These are phyloP conservation scores for Schizothorax lantsangensis DNA, from an alignment of 2,797 vertebrate genomes.

Conservation along the genomic window DNA sequence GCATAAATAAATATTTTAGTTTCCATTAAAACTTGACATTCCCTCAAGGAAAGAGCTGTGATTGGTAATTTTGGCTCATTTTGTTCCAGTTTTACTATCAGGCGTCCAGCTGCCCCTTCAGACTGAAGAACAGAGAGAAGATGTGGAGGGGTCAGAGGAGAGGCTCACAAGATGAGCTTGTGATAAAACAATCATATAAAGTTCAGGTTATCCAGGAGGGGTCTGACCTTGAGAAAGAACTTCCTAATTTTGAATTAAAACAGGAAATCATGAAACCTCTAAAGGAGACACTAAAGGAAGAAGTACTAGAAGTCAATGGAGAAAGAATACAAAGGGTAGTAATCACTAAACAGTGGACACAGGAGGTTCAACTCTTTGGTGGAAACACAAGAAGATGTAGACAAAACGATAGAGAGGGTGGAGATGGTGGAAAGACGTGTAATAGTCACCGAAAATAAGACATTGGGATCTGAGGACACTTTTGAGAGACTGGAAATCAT, in stretches of 20 bases:
- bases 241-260: conserved; percentile 17
- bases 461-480: conserved; percentile 25
- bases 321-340: conserved; percentile 39
- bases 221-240: conserved; percentile 23
- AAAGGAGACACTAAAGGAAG: conserved; percentile 31
- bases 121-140: conserved; percentile 27
- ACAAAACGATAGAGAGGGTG: conserved; percentile 18
- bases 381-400: conserved; percentile 43
- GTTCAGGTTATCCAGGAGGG: conserved; percentile 13
- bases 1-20: conserved; percentile 22
- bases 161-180: conserved; percentile 10
- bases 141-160: conserved; percentile 40
- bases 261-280: conserved; percentile 4
- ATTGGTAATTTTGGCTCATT: conserved; percentile 21
- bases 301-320: conserved; percentile 31
- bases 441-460: conserved; percentile 13
- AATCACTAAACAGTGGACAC: conserved; percentile 40
- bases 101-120: conserved; percentile 49
- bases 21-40: conserved; percentile 18
- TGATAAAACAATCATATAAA: conserved; percentile 39
- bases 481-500: conserved; percentile 53
- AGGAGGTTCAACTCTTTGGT: conserved; percentile 12
- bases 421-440: conserved; percentile 14
- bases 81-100: conserved; percentile 57
- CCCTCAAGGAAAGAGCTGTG: background rate